Base-by-base conservation (phyloP, 1,140 invertebrate species). In the Chironomus striatipennis region DNA sequence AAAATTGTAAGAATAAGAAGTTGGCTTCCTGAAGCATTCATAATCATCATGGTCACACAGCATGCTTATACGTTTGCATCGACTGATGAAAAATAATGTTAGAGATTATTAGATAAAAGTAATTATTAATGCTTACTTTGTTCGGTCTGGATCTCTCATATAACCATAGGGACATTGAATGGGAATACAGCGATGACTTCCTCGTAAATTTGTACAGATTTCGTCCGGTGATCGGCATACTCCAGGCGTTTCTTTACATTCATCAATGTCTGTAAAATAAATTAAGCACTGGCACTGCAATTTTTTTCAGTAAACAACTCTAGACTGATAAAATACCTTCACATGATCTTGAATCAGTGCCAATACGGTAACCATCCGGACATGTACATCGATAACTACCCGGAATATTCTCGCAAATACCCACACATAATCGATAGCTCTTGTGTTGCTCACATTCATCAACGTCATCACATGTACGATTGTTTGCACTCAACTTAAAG, bases 171-270 rank as follows among this genome's bases (percentile, higher is more conserved):
- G 96, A 82, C 97, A 98, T 42, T 87, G 85, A 73, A 98, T 92
- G 8, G 84, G 85, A 74, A 94, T 93, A 80, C 97, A 99, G 76
- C 93, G 90, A 81, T 88, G 95, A 76, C 91, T 87, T 0, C 97
- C 97, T 73, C 92, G 85, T 0, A 90, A 94, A 81, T 99, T 99
- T 74, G 97, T 88, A 80, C 97, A 99, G 42, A 93, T 89, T 77
- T 95, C 89, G 73, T 92, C 89, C 0, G 81, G 77, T 43, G 86
- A 86, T 74, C 85, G 87, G 76, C 90, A 91, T 1, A 88, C 85
- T 9, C 84, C 85, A 0, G 85, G 85, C 1, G 81, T 81, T n/a
- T 86, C 84, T 70, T 18, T 70, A 79, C 95, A 98, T 83, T 98
- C 96, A 80, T 98, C 90, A 76, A 97, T 91, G 84, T 98, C 95